Evolutionary conservation across 2,797 vertebrate species (phyloP).

Genomic region (Hippopotamyrus pictus): DNA sequence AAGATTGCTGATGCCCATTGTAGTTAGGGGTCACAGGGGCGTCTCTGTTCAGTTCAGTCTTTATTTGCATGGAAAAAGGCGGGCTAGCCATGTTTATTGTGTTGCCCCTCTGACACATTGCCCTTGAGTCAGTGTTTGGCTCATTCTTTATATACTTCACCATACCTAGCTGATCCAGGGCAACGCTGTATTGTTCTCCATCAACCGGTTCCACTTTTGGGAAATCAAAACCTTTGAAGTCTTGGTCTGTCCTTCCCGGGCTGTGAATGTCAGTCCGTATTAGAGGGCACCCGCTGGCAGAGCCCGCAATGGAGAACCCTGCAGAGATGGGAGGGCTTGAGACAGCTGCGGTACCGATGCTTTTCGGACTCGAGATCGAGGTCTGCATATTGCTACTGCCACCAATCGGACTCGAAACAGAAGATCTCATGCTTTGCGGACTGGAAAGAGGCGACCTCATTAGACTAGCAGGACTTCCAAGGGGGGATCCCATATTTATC

Average conservation of each 20-base stretch:
- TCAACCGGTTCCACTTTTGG: constrained; percentile 88
- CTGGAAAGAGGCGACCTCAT: constrained; percentile 95
- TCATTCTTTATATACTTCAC: constrained; percentile 95
- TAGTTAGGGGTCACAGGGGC: constrained; percentile 82
- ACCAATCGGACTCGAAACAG: constrained; percentile 78
- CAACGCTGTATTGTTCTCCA: constrained; percentile 71
- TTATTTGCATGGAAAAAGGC: constrained; percentile 82
- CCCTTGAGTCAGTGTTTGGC: constrained; percentile 81
- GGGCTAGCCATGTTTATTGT: constrained; percentile 68
- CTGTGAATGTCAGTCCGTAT: constrained; percentile 75
- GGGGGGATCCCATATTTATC: constrained; percentile 82
- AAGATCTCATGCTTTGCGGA: constrained; percentile 81
- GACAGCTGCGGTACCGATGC: constrained; percentile 69
- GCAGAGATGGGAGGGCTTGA: constrained; percentile 66
- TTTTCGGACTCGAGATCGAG: constrained; percentile 83
- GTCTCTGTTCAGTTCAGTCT: constrained; percentile 84
- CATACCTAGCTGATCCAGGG: constrained; percentile 77
- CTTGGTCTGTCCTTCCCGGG: constrained; percentile 59
- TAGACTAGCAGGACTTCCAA: constrained; percentile 87
- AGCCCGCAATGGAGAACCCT: constrained; percentile 71
- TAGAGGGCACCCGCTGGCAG: constrained; percentile 66
- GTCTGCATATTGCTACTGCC: constrained; percentile 71
- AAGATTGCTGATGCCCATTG: constrained; percentile 65
- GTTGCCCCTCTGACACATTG: constrained; percentile 76
- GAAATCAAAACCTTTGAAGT: constrained; percentile 79